Percentiles rank a stretch among this genome's conserved stretches.
These are phyloP conservation scores for Teleogryllus oceanicus DNA, from an alignment of 2,888 invertebrate genomes.

Conservation along the genomic window DNA sequence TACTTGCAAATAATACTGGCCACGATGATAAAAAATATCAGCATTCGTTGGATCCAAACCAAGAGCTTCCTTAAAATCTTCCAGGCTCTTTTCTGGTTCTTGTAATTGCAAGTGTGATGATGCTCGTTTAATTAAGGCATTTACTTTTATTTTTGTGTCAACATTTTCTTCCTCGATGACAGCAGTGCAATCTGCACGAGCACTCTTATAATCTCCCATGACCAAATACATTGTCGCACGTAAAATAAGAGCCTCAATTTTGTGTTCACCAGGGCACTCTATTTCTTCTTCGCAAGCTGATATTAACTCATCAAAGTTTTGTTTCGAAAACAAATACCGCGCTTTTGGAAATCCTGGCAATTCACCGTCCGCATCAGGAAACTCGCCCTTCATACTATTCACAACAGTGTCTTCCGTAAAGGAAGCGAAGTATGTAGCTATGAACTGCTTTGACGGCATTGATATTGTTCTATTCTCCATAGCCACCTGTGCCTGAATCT, in stretches of 20 bases:
- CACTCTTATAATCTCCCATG: constrained; percentile 68
- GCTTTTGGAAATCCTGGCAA: constrained; percentile 66
- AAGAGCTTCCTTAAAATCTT: constrained; percentile 75
- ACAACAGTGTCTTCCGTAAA: constrained; percentile 83
- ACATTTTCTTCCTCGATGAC: constrained; percentile 65
- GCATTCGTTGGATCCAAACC: constrained; percentile 73
- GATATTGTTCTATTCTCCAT: constrained; percentile 64
- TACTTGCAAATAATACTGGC: constrained; percentile 74
- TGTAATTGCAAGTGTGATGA: constrained; percentile 78
- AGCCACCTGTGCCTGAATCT: constrained; percentile 67
- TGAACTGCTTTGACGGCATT: constrained; percentile 81
- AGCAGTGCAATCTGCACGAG: constrained; percentile 66
- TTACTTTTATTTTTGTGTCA: constrained; percentile 65
- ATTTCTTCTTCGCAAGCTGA: constrained; percentile 77
- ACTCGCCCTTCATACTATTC: constrained; percentile 48
- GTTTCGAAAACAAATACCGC: constrained; percentile 63
- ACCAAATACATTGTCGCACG: constrained; percentile 81
- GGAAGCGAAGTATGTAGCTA: constrained; percentile 81
- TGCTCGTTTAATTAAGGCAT: constrained; percentile 87
- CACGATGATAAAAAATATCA: constrained; percentile 90
- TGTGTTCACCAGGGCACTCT: constrained; percentile 43
- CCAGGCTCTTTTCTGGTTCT: constrained; percentile 67
- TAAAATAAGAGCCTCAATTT: constrained; percentile 61
- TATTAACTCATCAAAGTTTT: constrained; percentile 74
- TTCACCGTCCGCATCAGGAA: constrained; percentile 42